Evolutionary conservation across 2,113 vertebrate genomes (phyloP), one percentile per base, ranked within the genome.

Genomic region (Corythornis cristatus): DNA sequence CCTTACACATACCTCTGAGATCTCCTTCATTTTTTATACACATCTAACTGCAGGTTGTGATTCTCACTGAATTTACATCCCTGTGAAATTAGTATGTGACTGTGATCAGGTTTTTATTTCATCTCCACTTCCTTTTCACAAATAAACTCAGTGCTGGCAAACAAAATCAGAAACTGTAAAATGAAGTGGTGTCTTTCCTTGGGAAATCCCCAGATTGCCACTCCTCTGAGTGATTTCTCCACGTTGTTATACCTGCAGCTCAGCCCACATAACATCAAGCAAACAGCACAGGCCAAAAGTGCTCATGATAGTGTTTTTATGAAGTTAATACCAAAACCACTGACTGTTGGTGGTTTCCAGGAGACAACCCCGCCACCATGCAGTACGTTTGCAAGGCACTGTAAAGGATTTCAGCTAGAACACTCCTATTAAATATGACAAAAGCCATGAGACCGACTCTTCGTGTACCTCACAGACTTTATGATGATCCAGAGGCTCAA

Each of bases 81-180:
- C 8, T 4, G 0, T 28, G 16, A 13, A 4, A 4, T 54, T 14
- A 28, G 6, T 21, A 11, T 23, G 6, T 13, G 57, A 42, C 28
- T 58, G 18, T 18, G 81, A 62, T 45, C 26, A 48, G 17, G 11
- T 20, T 57, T 15, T 21, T 19, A 6, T 48, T 54, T 57, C 2
- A 31, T 33, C 20, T 81, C 1, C 53, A 60, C 56, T 67, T 75
- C 22, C 37, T 78, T 87, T 78, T 86, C 46, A 50, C 23, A 40
- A 35, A 16, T 26, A 20, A 82, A 14, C 31, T 74, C 65, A 45
- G 0, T 45, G 51, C 65, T 67, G 66, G 46, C 25, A 87, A 54
- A 71, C 26, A 11, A 70, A 45, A 61, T 86, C 64, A 61, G 73
- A 68, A 15, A 50, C 7, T 48, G 56, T n/a, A 68, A 72, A 73